These are phyloP conservation scores for Holacanthella duospinosa DNA, from an alignment of 2,888 invertebrate species.

Conservation along the genomic window DNA sequence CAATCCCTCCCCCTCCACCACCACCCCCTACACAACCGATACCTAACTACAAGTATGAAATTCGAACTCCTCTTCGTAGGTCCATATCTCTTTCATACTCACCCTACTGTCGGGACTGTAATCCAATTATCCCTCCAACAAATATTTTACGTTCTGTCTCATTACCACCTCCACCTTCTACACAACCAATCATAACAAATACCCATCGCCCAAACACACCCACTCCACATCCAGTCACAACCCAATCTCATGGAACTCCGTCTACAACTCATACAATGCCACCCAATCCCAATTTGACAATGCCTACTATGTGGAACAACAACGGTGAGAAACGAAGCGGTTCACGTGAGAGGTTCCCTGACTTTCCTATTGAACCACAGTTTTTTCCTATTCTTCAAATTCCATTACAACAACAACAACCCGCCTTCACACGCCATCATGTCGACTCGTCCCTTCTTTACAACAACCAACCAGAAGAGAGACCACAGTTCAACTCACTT, in stretches of 20 bases:
- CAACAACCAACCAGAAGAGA: not conserved
- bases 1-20: constrained; percentile 32
- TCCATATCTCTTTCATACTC: constrained; percentile 19
- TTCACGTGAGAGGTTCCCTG: constrained; percentile 7
- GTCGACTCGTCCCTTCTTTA: constrained; percentile 29
- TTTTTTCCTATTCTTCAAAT: constrained; percentile 11
- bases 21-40: constrained; percentile 11
- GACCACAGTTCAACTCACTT: constrained; percentile 3
- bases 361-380: constrained; percentile 12
- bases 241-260: not conserved
- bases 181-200: constrained; percentile 16
- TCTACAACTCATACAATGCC: not conserved
- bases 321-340: not conserved
- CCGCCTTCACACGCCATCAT: constrained; percentile 36
- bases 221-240: not conserved
- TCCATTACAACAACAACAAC: constrained; percentile 20
- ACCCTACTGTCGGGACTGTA: constrained; percentile 7
- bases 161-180: constrained; percentile 23
- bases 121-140: not conserved
- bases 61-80: constrained; percentile 1
- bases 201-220: not conserved
- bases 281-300: not conserved
- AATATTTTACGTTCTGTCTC: constrained; percentile 5
- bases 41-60: too few relatives aligned
- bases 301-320: constrained; percentile 4